These are phyloP conservation scores for Hirtodrosophila confusa DNA, from an alignment of 2,888 invertebrate species.

Conservation along the genomic window DNA sequence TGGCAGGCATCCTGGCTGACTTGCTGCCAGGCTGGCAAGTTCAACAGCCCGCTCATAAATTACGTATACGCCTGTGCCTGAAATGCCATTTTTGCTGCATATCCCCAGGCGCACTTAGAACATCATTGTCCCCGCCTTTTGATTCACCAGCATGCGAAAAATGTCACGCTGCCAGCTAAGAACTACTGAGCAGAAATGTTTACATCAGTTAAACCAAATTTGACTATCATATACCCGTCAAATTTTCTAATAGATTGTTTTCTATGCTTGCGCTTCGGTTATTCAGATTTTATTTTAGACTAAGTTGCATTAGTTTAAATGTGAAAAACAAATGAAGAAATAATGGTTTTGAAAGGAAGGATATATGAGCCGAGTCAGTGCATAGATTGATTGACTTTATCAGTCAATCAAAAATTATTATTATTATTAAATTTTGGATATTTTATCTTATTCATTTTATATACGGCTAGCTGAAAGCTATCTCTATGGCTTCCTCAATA, in stretches of 20 bases:
- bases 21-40: constrained; percentile 12
- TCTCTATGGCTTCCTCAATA: no score
- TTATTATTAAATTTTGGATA: no score
- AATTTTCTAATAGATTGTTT: neutral
- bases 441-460: no score
- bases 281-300: no score
- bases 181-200: constrained; percentile 13
- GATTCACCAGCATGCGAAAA: constrained; percentile 40
- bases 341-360: no score
- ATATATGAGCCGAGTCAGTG: no score
- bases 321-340: no score
- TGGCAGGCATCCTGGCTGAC: neutral
- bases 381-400: no score
- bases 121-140: constrained; percentile 42
- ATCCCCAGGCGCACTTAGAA: constrained; percentile 67
- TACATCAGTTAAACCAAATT: neutral
- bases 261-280: no score
- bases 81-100: constrained; percentile 72
- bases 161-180: constrained; percentile 27
- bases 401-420: no score
- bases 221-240: constrained; percentile 11
- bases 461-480: no score
- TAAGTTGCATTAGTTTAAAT: no score
- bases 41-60: constrained; percentile 48
- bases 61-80: constrained; percentile 50